Evolutionary conservation across 2,888 invertebrate species (phyloP).

Genomic region (Himalopsyche anomala): DNA sequence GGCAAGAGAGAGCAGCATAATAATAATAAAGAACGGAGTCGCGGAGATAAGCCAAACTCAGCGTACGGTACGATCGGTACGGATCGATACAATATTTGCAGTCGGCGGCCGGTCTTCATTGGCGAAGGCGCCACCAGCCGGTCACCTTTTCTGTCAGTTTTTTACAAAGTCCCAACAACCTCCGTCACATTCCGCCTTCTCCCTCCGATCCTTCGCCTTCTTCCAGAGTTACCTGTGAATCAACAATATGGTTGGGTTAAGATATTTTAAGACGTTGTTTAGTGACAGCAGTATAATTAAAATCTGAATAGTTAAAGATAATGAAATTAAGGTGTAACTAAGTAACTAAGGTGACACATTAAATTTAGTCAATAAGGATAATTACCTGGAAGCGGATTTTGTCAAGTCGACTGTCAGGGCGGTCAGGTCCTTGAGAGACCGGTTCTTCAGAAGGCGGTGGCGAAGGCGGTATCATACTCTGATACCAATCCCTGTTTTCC

Average conservation of each 20-base stretch:
- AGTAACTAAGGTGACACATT: not conserved
- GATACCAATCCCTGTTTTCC: conserved; percentile 98
- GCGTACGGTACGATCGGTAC: conserved; percentile 53
- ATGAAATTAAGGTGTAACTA: not conserved
- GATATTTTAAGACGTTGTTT: not conserved
- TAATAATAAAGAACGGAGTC: conserved; percentile 58
- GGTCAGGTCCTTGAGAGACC: conserved; percentile 75
- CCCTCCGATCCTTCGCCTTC: conserved; percentile 86
- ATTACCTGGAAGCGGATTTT: conserved; percentile 85
- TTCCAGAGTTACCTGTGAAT: conserved; percentile 86
- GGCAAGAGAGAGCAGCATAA: conserved; percentile 65
- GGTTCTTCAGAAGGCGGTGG: conserved; percentile 81
- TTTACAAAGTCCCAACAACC: conserved; percentile 92
- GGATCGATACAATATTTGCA: conserved; percentile 26
- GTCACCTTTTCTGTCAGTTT: conserved; percentile 93
- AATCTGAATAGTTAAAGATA: too few relatives aligned
- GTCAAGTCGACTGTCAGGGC: conserved; percentile 79
- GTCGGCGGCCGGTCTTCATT: conserved; percentile 69
- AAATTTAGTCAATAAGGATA: conserved; percentile 62
- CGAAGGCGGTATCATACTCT: conserved; percentile 95
- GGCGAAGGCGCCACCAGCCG: conserved; percentile 92
- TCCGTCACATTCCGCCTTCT: conserved; percentile 92
- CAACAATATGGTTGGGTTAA: not conserved
- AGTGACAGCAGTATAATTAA: too few relatives aligned
- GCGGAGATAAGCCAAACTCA: conserved; percentile 61